Conservation (phyloP, 1,140 invertebrate species). For the Micrasema longulum region DNA sequence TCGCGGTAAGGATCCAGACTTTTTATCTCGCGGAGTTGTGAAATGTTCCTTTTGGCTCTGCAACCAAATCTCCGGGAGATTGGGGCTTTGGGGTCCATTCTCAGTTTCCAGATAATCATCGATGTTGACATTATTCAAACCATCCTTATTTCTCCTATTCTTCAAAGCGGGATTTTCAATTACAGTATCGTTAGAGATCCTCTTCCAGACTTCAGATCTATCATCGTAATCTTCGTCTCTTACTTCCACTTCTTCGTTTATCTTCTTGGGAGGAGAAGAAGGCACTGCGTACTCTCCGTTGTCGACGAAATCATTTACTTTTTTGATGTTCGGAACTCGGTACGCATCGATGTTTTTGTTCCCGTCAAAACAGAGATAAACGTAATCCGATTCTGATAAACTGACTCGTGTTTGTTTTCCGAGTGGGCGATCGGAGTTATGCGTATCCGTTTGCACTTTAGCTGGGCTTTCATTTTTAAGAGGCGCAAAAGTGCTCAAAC, state of each 20-base stretch:
- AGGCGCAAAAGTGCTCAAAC: slow-evolving; percentile 42
- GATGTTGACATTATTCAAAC: slow-evolving; percentile 25
- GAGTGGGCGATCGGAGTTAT: background rate
- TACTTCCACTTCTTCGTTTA: slow-evolving; percentile 48
- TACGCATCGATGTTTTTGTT: slow-evolving; percentile 55
- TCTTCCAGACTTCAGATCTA: slow-evolving; percentile 52
- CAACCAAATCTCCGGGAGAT: slow-evolving; percentile 67
- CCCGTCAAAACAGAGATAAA: slow-evolving; percentile 66
- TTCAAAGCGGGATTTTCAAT: slow-evolving; percentile 45
- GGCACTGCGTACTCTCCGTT: slow-evolving; percentile 66
- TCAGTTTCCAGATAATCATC: slow-evolving; percentile 50
- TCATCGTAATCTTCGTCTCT: slow-evolving; percentile 46
- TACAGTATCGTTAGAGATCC: slow-evolving; percentile 51
- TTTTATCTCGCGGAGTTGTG: slow-evolving; percentile 68
- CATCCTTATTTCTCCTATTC: slow-evolving; percentile 25
- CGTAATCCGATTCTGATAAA: slow-evolving; percentile 64
- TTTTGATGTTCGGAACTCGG: slow-evolving; percentile 44
- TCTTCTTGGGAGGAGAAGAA: slow-evolving; percentile 61
- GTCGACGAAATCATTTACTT: slow-evolving; percentile 47
- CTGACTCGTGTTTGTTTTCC: slow-evolving; percentile 45
- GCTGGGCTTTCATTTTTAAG: background rate
- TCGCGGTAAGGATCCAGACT: slow-evolving; percentile 82
- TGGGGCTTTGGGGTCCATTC: slow-evolving; percentile 63
- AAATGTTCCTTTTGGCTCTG: slow-evolving; percentile 68
- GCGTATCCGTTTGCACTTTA: background rate